Percentiles rank a stretch among this genome's conserved stretches.
Conservation (phyloP, 1,140 invertebrate genomes). For the Carposina sasakii region DNA sequence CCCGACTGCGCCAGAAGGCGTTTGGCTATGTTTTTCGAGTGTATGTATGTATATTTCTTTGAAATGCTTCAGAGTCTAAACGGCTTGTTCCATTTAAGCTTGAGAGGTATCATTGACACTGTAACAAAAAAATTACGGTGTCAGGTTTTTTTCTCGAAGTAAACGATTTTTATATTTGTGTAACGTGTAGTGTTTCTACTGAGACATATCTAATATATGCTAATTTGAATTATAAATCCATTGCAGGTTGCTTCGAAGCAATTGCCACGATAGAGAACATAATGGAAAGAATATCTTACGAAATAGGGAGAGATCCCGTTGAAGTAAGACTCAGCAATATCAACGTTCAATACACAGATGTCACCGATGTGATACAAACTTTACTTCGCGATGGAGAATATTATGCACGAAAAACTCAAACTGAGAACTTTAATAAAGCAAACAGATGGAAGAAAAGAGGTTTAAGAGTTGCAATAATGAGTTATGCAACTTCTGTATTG, state of each 20-base stretch:
- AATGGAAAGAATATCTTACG: slow-evolving; percentile 83
- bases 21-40: too few species aligned
- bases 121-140: too few species aligned
- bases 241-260: slow-evolving; percentile 75
- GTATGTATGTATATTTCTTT: too few species aligned
- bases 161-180: too few species aligned
- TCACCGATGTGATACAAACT: slow-evolving; percentile 24
- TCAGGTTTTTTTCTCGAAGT: too few species aligned
- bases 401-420: slow-evolving; percentile 64
- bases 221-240: too few species aligned
- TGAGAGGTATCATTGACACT: too few species aligned
- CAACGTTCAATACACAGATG: slow-evolving; percentile 31
- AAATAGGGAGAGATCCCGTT: slow-evolving; percentile 75
- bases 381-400: slow-evolving; percentile 60
- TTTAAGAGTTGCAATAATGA: slow-evolving; percentile 76
- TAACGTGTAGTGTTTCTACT: too few species aligned
- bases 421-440: slow-evolving; percentile 76
- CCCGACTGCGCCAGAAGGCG: too few species aligned
- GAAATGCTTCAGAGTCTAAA: too few species aligned
- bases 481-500: slow-evolving; percentile 69
- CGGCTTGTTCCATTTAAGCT: too few species aligned
- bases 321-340: slow-evolving; percentile 76
- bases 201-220: too few species aligned
- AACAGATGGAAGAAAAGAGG: slow-evolving; percentile 86
- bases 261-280: slow-evolving; percentile 79